Evolutionary conservation across 2,888 invertebrate genomes (phyloP), one percentile per base, ranked within the genome.

Genomic region (Pedicia rivosa): DNA sequence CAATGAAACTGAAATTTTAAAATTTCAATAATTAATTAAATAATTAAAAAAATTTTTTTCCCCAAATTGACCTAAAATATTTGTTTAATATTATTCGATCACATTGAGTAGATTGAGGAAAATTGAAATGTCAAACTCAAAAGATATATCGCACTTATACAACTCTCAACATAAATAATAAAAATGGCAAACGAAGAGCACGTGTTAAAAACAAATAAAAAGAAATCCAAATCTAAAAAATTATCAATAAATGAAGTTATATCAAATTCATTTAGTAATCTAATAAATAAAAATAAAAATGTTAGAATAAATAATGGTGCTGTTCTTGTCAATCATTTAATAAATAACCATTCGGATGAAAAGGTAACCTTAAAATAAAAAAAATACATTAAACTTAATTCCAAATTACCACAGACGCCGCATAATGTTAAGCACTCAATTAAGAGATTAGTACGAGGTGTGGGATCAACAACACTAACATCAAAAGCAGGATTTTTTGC

Each of bases 401-500:
- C 5, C 9, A 30, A n/a, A 16, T 5, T 7, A 5, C 4, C n/a
- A 7, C 55, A 64, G 40, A 50, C 74, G 78, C 67, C 64, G n/a
- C n/a, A n/a, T n/a, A n/a, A n/a, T n/a, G n/a, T n/a, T n/a, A 61
- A 68, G 32, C 81, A 83, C 59, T 68, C 72, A 0, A 51, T 84
- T 24, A 72, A 69, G 43, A 66, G 83, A 46, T 57, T 83, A 34
- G 64, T 84, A 3, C 65, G 79, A 45, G 81, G 83, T 42, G 60
- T 81, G 42, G 80, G 80, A 22, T 74, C 82, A 2, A 71, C 76
- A 14, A 65, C 73, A 26, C 65, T 67, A 15, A 63, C 65, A 15
- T 67, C 75, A 20, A 67, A 77, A 46, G 67, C 70, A 39, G 80
- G 81, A 16, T 79, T 74, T 57, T 82, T 72, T 52, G 67, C 74